Conservation (phyloP, 1,140 invertebrate species). For the Parapsyche elsis region DNA sequence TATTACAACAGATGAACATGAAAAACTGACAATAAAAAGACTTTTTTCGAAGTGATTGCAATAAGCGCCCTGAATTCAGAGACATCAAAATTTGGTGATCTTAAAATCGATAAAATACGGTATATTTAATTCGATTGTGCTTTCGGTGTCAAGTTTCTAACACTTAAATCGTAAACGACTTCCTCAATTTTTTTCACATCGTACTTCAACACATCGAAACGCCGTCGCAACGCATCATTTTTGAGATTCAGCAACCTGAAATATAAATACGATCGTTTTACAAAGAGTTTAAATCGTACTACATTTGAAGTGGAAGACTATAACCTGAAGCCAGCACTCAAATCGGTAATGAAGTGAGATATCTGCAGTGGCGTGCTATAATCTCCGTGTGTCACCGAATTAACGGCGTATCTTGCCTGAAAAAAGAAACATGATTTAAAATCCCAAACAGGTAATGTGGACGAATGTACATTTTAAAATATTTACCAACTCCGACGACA, state of each 20-base stretch:
- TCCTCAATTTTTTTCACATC: conserved; percentile 96
- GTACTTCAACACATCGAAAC: conserved; percentile 92
- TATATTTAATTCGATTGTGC: conserved; percentile 10
- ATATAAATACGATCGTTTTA: no score
- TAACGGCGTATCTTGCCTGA: conserved; percentile 84
- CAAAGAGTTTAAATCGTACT: no score
- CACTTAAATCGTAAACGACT: conserved; percentile 92
- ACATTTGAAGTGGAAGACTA: background rate
- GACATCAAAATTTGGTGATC: no score
- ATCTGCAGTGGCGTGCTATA: conserved; percentile 84
- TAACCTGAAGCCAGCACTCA: conserved; percentile 87
- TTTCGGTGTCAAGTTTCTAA: conserved; percentile 77
- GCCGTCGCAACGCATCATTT: conserved; percentile 88
- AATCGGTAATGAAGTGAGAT: conserved; percentile 84
- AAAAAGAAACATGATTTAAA: conserved; percentile 58
- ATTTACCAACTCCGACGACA: conserved; percentile 85
- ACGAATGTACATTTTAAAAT: conserved; percentile 31
- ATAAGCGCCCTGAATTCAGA: no score
- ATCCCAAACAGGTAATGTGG: conserved; percentile 34
- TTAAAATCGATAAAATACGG: background rate
- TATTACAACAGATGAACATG: no score
- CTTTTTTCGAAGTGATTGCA: no score
- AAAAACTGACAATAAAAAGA: no score
- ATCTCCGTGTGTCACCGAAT: conserved; percentile 88
- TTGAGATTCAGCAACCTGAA: conserved; percentile 85